Conservation (phyloP, 2,797 vertebrate genomes). For the Leucoraja ocellata region DNA sequence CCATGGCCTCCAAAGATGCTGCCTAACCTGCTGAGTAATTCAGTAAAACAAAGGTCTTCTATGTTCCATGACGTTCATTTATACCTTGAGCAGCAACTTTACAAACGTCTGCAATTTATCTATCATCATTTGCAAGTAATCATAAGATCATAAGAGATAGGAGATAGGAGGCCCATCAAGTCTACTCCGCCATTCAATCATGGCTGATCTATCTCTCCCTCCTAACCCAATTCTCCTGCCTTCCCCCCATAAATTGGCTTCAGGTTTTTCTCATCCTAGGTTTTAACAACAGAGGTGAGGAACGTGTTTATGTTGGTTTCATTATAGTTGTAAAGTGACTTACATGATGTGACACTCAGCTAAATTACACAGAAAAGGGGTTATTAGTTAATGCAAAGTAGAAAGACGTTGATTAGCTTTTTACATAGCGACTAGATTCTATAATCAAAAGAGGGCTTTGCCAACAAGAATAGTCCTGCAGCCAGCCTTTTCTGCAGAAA, state of each 20-base stretch:
- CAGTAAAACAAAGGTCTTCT: background rate
- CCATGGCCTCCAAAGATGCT: too few species aligned
- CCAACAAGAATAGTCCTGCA: background rate
- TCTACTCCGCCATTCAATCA: too few species aligned
- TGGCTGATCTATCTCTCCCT: too few species aligned
- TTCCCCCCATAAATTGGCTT: background rate
- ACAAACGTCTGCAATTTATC: background rate
- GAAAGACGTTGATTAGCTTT: background rate
- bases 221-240: too few species aligned
- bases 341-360: background rate
- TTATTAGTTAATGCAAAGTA: constrained; percentile 1
- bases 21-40: too few species aligned
- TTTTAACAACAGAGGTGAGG: background rate
- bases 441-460: background rate
- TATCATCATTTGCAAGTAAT: background rate
- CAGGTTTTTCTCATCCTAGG: background rate
- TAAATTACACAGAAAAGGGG: background rate
- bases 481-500: background rate
- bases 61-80: background rate
- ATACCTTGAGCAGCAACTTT: background rate
- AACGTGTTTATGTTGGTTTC: background rate
- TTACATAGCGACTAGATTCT: background rate
- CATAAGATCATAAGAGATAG: too few species aligned
- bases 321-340: background rate
- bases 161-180: too few species aligned